phyloP scores from a whole-genome alignment of 2,797 vertebrate species.

The Myotis daubentonii region DNA sequence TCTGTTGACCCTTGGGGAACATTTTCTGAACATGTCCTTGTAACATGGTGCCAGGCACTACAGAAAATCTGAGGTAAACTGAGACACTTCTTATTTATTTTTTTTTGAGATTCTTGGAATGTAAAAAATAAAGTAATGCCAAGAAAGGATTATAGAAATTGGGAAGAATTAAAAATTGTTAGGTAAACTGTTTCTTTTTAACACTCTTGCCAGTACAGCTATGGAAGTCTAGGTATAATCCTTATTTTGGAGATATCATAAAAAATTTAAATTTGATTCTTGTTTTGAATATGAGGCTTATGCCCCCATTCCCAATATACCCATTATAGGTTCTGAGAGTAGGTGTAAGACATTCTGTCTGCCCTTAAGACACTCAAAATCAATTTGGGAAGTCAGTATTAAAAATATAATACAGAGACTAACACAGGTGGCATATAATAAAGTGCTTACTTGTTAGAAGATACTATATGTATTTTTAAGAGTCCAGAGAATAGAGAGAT shows the following conservation, averaged over 20 bases:
- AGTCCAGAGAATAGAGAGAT: slow-evolving; percentile 29
- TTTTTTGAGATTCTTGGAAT: neutral
- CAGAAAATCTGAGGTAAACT: slow-evolving; percentile 7
- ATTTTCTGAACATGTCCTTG: neutral
- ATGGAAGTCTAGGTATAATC: slow-evolving; percentile 43
- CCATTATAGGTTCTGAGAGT: neutral
- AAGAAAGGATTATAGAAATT: slow-evolving; percentile 49
- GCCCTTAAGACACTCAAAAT: slow-evolving; percentile 59
- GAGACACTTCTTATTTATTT: neutral
- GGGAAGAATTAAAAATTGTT: slow-evolving; percentile 51
- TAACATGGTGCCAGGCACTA: neutral
- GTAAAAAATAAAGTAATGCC: slow-evolving; percentile 51
- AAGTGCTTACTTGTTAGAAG: slow-evolving; percentile 66
- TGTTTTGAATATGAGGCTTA: slow-evolving; percentile 50
- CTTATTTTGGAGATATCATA: slow-evolving; percentile 39
- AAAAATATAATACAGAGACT: slow-evolving; percentile 47
- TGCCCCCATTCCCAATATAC: neutral
- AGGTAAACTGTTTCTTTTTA: slow-evolving; percentile 27
- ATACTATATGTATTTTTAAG: slow-evolving; percentile 35
- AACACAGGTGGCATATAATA: slow-evolving; percentile 11
- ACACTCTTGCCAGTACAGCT: slow-evolving; percentile 42
- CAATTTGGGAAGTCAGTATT: slow-evolving; percentile 56
- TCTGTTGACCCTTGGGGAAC: neutral
- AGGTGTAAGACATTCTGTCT: slow-evolving; percentile 50
- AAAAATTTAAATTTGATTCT: slow-evolving; percentile 55